Evolutionary conservation across 2,888 invertebrate genomes (phyloP).

Genomic region (Callyntrura sp.): DNA sequence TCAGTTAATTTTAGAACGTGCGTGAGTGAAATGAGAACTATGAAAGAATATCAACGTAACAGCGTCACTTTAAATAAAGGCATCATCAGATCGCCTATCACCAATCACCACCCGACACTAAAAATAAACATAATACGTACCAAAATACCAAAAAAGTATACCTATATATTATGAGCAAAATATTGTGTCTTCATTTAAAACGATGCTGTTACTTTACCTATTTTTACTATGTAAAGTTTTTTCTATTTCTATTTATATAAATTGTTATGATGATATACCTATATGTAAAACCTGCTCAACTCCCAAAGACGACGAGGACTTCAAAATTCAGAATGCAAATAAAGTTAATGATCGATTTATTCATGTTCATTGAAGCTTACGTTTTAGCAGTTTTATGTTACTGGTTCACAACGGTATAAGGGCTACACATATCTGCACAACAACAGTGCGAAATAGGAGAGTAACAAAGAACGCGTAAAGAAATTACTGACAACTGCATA

Average conservation of each 20-base stretch:
- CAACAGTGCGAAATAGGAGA: background rate
- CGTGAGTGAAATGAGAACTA: background rate
- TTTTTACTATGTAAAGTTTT: too few species aligned
- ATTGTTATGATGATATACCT: too few species aligned
- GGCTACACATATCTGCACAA: background rate
- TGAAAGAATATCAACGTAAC: background rate
- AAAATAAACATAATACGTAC: too few species aligned
- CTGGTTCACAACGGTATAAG: background rate
- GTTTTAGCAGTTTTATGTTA: background rate
- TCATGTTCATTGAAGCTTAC: constrained; percentile 27
- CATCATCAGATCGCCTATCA: too few species aligned
- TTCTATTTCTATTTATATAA: too few species aligned
- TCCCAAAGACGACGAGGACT: background rate
- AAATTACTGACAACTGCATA: background rate
- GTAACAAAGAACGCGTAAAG: too few species aligned
- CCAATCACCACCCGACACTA: too few species aligned
- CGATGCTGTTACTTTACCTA: too few species aligned
- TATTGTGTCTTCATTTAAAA: too few species aligned
- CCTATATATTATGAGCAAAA: too few species aligned
- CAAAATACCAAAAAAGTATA: too few species aligned
- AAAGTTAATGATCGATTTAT: constrained; percentile 2
- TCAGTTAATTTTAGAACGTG: constrained; percentile 24
- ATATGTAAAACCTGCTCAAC: background rate
- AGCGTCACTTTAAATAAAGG: background rate
- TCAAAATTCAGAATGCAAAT: background rate